These are phyloP conservation scores for Gambusia holbrooki DNA, from an alignment of 2,113 vertebrate genomes.

Conservation along the genomic window DNA sequence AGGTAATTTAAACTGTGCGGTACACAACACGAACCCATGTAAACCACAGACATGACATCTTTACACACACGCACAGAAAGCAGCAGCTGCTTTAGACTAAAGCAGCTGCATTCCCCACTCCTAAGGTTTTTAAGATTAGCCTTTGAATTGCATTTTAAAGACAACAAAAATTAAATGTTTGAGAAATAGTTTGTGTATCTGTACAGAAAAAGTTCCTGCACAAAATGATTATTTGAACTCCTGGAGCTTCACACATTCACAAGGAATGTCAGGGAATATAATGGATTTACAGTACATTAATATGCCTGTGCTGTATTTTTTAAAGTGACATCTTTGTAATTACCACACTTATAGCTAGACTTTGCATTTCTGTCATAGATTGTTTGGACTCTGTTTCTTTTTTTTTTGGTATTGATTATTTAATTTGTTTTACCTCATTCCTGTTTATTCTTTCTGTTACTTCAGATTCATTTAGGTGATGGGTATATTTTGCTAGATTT, in stretches of 20 bases:
- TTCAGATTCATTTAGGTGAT: too few relatives aligned
- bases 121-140: slow-evolving; percentile 23
- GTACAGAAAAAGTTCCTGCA: slow-evolving; percentile 38
- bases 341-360: too few relatives aligned
- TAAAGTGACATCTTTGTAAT: too few relatives aligned
- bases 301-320: too few relatives aligned
- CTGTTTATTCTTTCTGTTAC: too few relatives aligned
- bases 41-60: slow-evolving; percentile 27
- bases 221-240: slow-evolving; percentile 39
- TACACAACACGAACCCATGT: slow-evolving; percentile 39
- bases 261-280: too few relatives aligned
- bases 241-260: slow-evolving; percentile 22
- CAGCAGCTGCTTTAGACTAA: not conserved
- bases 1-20: slow-evolving; percentile 61
- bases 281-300: too few relatives aligned
- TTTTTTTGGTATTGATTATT: too few relatives aligned
- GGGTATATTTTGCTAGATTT: too few relatives aligned
- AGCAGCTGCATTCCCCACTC: not conserved
- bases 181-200: slow-evolving; percentile 16
- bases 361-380: too few relatives aligned
- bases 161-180: slow-evolving; percentile 32
- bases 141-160: slow-evolving; percentile 46
- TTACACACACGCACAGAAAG: slow-evolving; percentile 18
- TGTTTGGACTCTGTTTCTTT: too few relatives aligned
- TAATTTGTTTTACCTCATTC: too few relatives aligned